A percentile compares a stretch with the other conserved stretches of the same genome.
These are phyloP conservation scores for Drosophila orosa DNA, from an alignment of 1,140 invertebrate species.

Conservation along the genomic window DNA sequence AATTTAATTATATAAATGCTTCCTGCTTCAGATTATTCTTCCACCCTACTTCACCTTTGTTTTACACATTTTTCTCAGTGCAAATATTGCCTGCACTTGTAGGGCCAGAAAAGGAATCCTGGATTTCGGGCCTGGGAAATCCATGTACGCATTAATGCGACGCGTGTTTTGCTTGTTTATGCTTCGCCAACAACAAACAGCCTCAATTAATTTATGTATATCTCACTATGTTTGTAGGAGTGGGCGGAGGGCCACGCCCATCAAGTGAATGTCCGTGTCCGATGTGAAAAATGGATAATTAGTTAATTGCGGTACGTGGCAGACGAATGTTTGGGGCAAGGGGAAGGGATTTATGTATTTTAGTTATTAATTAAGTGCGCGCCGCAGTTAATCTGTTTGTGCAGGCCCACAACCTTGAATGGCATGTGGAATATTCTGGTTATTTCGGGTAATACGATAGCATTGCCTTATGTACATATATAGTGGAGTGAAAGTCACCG, in stretches of 20 bases:
- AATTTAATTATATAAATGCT: too few relatives aligned
- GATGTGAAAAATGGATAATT: constrained; percentile 82
- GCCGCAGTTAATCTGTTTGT: constrained; percentile 50
- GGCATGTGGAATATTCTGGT: neutral
- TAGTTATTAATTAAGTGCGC: constrained; percentile 77
- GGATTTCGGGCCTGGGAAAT: constrained; percentile 43
- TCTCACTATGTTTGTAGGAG: constrained; percentile 12
- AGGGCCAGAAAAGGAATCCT: constrained; percentile 12
- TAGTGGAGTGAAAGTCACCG: neutral
- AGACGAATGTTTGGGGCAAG: constrained; percentile 35
- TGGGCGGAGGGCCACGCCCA: constrained; percentile 39
- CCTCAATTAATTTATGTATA: constrained; percentile 69
- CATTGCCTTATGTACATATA: neutral
- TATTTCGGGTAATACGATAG: constrained; percentile 23
- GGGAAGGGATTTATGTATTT: constrained; percentile 66
- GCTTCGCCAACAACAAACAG: constrained; percentile 32
- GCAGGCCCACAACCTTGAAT: constrained; percentile 11
- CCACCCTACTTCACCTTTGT: too few relatives aligned
- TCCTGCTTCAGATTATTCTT: too few relatives aligned
- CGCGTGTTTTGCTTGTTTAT: constrained; percentile 74
- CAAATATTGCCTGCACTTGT: constrained; percentile 25
- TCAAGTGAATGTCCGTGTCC: constrained; percentile 40
- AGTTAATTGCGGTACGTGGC: constrained; percentile 74
- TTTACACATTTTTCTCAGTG: neutral
- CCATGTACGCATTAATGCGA: constrained; percentile 75